phyloP scores from a whole-genome alignment of 2,888 invertebrate species.

The Yponomeuta evonymella region DNA sequence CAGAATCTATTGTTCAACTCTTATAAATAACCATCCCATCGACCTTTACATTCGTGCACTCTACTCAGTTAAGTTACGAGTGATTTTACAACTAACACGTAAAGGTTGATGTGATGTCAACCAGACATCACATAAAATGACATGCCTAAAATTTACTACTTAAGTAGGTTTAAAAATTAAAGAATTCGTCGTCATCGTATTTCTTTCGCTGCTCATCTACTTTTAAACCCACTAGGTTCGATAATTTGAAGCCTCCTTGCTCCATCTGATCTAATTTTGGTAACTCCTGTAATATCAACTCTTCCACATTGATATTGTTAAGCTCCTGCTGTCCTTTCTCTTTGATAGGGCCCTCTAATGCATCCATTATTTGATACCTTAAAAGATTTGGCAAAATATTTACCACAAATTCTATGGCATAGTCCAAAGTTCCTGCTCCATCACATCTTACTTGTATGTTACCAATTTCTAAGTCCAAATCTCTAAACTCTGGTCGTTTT shows the following conservation, averaged over 20 bases:
- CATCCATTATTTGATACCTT: slow-evolving; percentile 91
- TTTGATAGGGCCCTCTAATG: slow-evolving; percentile 85
- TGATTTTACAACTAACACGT: too few relatives aligned
- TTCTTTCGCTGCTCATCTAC: slow-evolving; percentile 28
- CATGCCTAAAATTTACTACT: not conserved
- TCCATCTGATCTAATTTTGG: slow-evolving; percentile 80
- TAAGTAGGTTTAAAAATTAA: slow-evolving; percentile 48
- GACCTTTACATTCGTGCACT: too few relatives aligned
- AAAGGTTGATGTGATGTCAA: too few relatives aligned
- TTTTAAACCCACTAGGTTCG: slow-evolving; percentile 40
- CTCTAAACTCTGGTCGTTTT: slow-evolving; percentile 81
- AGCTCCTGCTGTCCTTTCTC: slow-evolving; percentile 84
- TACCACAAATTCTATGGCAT: slow-evolving; percentile 85
- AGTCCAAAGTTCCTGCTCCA: slow-evolving; percentile 92
- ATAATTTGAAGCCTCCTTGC: slow-evolving; percentile 60
- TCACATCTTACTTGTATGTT: slow-evolving; percentile 89
- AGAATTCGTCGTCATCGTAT: slow-evolving; percentile 65
- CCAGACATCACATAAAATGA: too few relatives aligned
- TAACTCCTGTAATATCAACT: slow-evolving; percentile 81
- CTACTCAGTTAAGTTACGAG: too few relatives aligned
- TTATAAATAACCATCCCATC: too few relatives aligned
- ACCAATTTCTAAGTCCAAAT: slow-evolving; percentile 86
- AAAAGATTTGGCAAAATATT: slow-evolving; percentile 90
- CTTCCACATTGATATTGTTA: slow-evolving; percentile 84
- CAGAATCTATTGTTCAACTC: not conserved